Conservation (phyloP, 2,888 invertebrate species). For the Drosophila melanosoma region DNA sequence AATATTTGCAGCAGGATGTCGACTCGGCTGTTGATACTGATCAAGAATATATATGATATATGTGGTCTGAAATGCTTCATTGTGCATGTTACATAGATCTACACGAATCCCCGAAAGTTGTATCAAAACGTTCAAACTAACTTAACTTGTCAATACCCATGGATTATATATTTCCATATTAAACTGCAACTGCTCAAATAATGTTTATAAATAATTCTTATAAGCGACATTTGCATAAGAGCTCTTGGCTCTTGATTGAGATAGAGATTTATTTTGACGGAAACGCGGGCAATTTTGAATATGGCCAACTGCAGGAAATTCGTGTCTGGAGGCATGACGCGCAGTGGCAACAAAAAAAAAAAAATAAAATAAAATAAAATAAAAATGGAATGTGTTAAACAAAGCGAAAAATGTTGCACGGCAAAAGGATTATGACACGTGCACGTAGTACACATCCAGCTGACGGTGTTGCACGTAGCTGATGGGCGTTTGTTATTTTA, state of each 20-base stretch:
- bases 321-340: slow-evolving; percentile 29
- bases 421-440: slow-evolving; percentile 64
- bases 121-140: neutral
- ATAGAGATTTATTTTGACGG: neutral
- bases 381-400: slow-evolving; percentile 15
- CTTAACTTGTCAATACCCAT: neutral
- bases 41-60: neutral
- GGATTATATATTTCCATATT: neutral
- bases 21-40: neutral
- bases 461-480: slow-evolving; percentile 46
- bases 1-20: neutral
- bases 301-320: slow-evolving; percentile 27
- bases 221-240: neutral
- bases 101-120: neutral
- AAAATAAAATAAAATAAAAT: neutral
- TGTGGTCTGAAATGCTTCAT: neutral
- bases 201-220: neutral
- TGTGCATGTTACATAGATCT: neutral
- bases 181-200: neutral
- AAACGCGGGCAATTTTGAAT: slow-evolving; percentile 27
- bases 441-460: slow-evolving; percentile 38
- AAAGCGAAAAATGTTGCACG: slow-evolving; percentile 48
- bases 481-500: slow-evolving; percentile 6
- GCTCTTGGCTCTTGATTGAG: neutral
- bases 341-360: slow-evolving; percentile 6